phyloP scores from a whole-genome alignment of 2,797 vertebrate genomes.

The Gymnoscopelus microlampas region DNA sequence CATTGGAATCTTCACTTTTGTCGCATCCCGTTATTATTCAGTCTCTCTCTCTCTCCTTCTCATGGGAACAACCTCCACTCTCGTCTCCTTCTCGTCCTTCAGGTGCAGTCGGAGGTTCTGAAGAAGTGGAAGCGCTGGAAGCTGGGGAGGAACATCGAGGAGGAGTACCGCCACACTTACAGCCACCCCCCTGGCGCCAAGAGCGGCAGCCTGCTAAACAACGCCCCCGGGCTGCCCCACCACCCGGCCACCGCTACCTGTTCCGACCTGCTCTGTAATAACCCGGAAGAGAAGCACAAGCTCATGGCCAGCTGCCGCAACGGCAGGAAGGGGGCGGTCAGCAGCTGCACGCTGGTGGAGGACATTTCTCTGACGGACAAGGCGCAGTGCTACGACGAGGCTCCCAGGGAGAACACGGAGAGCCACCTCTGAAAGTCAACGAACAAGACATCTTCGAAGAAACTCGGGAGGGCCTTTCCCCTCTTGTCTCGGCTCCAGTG shows the following conservation, averaged over 20 bases:
- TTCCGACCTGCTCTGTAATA: conserved; percentile 47
- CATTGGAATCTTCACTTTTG: neutral
- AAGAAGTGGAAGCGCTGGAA: conserved; percentile 93
- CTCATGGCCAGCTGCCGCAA: conserved; percentile 79
- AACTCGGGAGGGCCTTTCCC: conserved; percentile 20
- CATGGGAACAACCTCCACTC: neutral
- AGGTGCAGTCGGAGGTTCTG: conserved; percentile 94
- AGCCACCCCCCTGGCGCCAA: conserved; percentile 81
- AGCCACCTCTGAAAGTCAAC: conserved; percentile 78
- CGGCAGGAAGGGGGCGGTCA: conserved; percentile 51
- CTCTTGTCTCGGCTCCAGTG: conserved; percentile 11
- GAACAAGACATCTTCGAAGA: conserved; percentile 7
- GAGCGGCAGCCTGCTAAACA: conserved; percentile 70
- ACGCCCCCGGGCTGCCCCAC: conserved; percentile 58
- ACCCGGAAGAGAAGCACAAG: conserved; percentile 82
- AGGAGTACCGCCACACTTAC: conserved; percentile 86
- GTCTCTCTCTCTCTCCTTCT: neutral
- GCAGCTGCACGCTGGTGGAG: conserved; percentile 66
- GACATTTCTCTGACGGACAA: conserved; percentile 70
- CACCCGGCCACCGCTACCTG: conserved; percentile 69
- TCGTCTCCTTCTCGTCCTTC: neutral
- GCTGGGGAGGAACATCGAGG: conserved; percentile 86
- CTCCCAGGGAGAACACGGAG: conserved; percentile 71
- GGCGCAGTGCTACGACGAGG: conserved; percentile 68
- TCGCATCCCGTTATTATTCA: too few species aligned